Evolutionary conservation across 2,113 vertebrate species (phyloP).

Genomic region (Myotis lucifugus): DNA sequence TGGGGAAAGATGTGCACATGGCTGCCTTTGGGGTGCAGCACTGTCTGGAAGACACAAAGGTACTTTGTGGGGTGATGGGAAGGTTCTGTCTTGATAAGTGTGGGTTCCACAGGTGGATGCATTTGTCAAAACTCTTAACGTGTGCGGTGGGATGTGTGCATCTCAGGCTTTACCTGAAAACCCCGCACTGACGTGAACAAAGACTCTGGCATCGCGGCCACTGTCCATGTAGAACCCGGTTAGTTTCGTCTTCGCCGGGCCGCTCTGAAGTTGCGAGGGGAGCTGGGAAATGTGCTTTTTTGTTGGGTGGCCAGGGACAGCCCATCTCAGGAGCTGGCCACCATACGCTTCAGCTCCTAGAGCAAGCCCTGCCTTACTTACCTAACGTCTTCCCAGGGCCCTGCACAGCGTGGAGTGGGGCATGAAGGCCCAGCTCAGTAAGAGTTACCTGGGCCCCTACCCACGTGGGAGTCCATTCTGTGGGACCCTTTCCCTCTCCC

Average conservation of each 20-base stretch:
- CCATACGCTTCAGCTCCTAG: background rate
- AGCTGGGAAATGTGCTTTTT: background rate
- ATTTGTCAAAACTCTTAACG: background rate
- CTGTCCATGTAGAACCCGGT: background rate
- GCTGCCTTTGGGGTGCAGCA: background rate
- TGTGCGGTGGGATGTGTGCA: background rate
- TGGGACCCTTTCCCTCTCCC: too few species aligned
- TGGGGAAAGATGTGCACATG: background rate
- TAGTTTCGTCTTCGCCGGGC: accelerated
- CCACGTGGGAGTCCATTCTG: too few species aligned
- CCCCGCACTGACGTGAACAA: background rate
- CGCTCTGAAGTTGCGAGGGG: background rate
- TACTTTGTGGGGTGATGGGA: background rate
- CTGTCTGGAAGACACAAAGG: background rate
- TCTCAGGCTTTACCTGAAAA: background rate
- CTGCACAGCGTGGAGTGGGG: background rate
- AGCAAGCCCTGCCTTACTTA: background rate
- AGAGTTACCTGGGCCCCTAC: too few species aligned
- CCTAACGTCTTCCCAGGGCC: background rate
- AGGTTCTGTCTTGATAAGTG: background rate
- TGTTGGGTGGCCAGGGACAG: background rate
- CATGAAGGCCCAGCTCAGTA: too few species aligned
- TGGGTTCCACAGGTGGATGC: background rate
- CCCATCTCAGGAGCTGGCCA: background rate
- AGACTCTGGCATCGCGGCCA: background rate